Evolutionary conservation across 2,113 vertebrate species (phyloP), one percentile per base, ranked within the genome.

Genomic region (Capreolus pygargus): DNA sequence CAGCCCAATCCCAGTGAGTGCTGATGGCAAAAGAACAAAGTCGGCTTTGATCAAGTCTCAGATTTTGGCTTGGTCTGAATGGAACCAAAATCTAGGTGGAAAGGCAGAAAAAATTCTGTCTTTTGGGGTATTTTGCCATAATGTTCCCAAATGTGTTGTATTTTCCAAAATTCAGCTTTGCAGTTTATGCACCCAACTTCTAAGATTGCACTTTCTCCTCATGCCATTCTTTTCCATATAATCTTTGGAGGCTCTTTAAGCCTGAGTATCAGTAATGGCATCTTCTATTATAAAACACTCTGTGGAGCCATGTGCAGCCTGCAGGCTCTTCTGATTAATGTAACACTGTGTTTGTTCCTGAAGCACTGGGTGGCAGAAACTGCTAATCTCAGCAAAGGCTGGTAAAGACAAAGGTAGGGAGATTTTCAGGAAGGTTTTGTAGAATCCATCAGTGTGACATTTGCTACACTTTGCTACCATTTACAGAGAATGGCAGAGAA

Each of bases 81-180:
- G 28, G 39, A 36, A 54, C 25, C 21, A 86, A 86, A 79, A 43
- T 0, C 1, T 55, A 96, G 30, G 19, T 43, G 87, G 84, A 82
- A 94, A 91, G 47, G 11, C 9, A 2, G 28, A 7, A 11, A 17
- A 21, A 43, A 60, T 8, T 43, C 25, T 83, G 19, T 16, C 50
- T 87, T 58, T 82, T 3, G 86, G 8, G 6, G 33, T 95, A 47
- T 54, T 92, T 89, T 92, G 9, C 27, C 16, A 61, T 61, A 12
- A 60, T 84, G 50, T 86, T 60, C 19, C 39, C 19, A 45, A 91
- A 9, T 15, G 2, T 9, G 36, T 23, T 85, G 1, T 86, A 2
- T 83, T 97, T 95, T 78, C 36, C 43, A 86, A 25, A 82, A n/a
- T 17, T 58, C 33, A 19, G 4, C 27, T 36, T 30, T 91, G 33